Evolutionary conservation across 2,888 invertebrate genomes (phyloP).

Genomic region (Callyntrura guangdongensis): DNA sequence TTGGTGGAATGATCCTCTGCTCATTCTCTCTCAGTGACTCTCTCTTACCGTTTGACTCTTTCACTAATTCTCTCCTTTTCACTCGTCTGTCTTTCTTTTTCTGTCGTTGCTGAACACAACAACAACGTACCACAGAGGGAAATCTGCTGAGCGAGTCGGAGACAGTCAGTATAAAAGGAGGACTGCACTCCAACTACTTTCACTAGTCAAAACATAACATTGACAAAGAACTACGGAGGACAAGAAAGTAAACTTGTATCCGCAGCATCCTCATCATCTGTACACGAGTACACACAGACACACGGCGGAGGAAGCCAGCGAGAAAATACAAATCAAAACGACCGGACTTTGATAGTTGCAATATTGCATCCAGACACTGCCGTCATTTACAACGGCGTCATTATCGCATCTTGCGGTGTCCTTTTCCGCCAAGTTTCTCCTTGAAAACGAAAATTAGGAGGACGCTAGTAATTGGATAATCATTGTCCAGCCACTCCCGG

Average conservation of each 20-base stretch:
- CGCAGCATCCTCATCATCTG: constrained; percentile 38
- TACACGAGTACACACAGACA: constrained; percentile 14
- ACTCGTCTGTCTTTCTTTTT: constrained; percentile 56
- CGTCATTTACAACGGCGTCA: not conserved
- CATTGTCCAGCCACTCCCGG: too few relatives aligned
- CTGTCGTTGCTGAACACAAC: not conserved
- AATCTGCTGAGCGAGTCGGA: constrained; percentile 25
- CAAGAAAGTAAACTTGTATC: constrained; percentile 33
- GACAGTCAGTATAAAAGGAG: constrained; percentile 58
- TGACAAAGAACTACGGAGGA: constrained; percentile 58
- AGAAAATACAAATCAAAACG: constrained; percentile 6
- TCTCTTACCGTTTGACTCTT: constrained; percentile 79
- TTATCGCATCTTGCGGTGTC: not conserved
- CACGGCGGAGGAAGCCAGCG: constrained; percentile 3
- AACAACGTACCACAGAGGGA: not conserved
- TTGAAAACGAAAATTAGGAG: too few relatives aligned
- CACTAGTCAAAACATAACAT: constrained; percentile 73
- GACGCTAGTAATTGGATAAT: too few relatives aligned
- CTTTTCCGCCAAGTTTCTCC: constrained; percentile 4
- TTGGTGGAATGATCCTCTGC: constrained; percentile 83
- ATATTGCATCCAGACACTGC: not conserved
- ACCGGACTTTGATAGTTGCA: constrained; percentile 19
- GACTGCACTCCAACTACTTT: constrained; percentile 53
- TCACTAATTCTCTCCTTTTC: constrained; percentile 65
- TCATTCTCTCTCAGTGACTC: constrained; percentile 78